Evolutionary conservation across 2,888 invertebrate genomes (phyloP).

Genomic region (Acronicta aceris): DNA sequence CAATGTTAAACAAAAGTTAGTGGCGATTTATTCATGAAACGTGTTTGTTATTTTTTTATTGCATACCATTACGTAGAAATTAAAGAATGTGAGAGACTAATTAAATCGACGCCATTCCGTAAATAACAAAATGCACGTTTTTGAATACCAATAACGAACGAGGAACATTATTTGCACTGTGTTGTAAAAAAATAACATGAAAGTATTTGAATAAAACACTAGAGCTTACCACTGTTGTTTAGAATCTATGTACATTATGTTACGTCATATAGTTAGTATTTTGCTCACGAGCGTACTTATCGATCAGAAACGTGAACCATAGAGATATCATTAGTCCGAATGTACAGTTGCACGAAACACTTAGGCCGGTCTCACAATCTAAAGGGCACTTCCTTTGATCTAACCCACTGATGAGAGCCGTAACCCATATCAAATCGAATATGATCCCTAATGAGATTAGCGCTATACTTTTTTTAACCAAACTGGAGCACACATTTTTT

Average conservation of each 20-base stretch:
- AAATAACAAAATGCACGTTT: constrained; percentile 30
- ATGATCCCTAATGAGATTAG: constrained; percentile 74
- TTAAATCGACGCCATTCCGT: constrained; percentile 39
- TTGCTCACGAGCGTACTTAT: constrained; percentile 73
- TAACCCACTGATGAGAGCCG: constrained; percentile 68
- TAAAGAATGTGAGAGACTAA: constrained; percentile 33
- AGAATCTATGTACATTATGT: constrained; percentile 6
- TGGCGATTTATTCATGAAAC: constrained; percentile 36
- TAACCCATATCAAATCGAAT: constrained; percentile 73
- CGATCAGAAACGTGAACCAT: constrained; percentile 86
- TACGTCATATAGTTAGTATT: constrained; percentile 54
- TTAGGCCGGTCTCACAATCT: constrained; percentile 73
- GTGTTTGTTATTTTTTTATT: constrained; percentile 36
- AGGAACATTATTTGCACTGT: constrained; percentile 23
- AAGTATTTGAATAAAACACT: constrained; percentile 19
- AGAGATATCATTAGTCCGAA: constrained; percentile 80
- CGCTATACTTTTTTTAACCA: constrained; percentile 64
- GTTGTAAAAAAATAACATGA: constrained; percentile 22
- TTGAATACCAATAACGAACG: constrained; percentile 37
- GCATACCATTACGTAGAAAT: constrained; percentile 27
- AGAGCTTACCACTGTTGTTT: neutral
- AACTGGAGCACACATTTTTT: constrained; percentile 68
- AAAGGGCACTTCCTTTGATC: constrained; percentile 73
- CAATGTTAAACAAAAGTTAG: constrained; percentile 30
- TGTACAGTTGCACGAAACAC: constrained; percentile 83